These are phyloP conservation scores for Drosophila siamana DNA, from an alignment of 2,888 invertebrate species.

Conservation along the genomic window DNA sequence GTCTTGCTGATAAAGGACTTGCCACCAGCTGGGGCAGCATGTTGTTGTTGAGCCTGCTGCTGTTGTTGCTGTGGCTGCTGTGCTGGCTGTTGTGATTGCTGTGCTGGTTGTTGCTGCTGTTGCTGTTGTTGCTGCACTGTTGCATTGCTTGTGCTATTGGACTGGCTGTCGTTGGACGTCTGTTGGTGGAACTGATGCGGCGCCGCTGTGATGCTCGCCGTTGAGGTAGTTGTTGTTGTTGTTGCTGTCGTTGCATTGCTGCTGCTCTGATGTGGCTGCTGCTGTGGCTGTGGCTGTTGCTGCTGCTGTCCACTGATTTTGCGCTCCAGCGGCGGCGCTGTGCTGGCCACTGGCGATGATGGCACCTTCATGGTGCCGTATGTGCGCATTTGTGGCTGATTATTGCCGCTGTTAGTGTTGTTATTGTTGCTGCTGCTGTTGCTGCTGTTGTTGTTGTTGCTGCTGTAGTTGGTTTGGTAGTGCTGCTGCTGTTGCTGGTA, in stretches of 20 bases:
- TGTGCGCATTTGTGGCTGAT: constrained; percentile 83
- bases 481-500: constrained; percentile 82
- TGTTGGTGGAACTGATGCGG: constrained; percentile 81
- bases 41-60: constrained; percentile 26
- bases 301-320: constrained; percentile 79
- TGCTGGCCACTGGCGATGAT: constrained; percentile 86
- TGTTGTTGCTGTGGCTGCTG: constrained; percentile 27
- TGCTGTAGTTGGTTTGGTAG: constrained; percentile 47
- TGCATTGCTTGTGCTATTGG: constrained; percentile 49
- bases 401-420: constrained; percentile 62
- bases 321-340: constrained; percentile 86
- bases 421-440: constrained; percentile 66
- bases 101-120: constrained; percentile 35
- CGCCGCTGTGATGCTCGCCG: constrained; percentile 85
- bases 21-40: constrained; percentile 12
- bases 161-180: constrained; percentile 57
- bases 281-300: constrained; percentile 36
- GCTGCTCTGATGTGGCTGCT: constrained; percentile 33
- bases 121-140: constrained; percentile 45
- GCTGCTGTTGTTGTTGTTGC: constrained; percentile 21
- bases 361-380: constrained; percentile 84
- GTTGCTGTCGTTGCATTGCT: constrained; percentile 56
- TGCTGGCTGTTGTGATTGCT: neutral
- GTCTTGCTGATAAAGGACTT: constrained; percentile 61
- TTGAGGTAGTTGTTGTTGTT: constrained; percentile 86